These are phyloP conservation scores for Tinamus major DNA, from an alignment of 2,797 vertebrate genomes.

Conservation along the genomic window DNA sequence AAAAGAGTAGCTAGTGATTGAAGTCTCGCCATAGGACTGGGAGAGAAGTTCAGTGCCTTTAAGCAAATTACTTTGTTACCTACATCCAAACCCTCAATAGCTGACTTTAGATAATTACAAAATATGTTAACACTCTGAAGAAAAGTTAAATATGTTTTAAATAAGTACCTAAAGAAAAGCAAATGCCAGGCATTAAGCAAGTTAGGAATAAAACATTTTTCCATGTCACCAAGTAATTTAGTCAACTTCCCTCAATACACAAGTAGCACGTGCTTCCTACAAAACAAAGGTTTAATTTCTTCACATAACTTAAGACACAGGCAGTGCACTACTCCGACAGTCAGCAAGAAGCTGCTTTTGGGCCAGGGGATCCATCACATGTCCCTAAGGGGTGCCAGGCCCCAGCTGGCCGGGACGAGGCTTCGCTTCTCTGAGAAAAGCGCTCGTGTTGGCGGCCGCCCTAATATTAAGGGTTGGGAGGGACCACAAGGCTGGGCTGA, in stretches of 20 bases:
- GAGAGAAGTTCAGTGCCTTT: background rate
- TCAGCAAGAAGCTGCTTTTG: background rate
- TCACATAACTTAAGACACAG: accelerated
- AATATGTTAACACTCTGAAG: slow-evolving; percentile 6
- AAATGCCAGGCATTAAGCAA: background rate
- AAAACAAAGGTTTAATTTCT: background rate
- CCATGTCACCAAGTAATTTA: accelerated
- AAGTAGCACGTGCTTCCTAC: background rate
- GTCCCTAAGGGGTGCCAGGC: too few relatives aligned
- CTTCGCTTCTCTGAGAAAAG: too few relatives aligned
- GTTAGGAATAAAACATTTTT: background rate
- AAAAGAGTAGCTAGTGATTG: too few relatives aligned
- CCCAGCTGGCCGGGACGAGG: too few relatives aligned
- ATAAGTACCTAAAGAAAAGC: slow-evolving; percentile 18
- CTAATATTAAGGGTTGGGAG: background rate
- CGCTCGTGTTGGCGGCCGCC: too few relatives aligned
- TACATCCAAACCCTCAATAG: background rate
- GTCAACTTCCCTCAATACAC: background rate
- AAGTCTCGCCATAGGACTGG: accelerated
- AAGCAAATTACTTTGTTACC: background rate
- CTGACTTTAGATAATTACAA: slow-evolving; percentile 31
- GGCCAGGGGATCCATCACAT: accelerated
- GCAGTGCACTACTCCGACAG: too few relatives aligned
- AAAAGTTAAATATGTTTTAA: slow-evolving; percentile 29
- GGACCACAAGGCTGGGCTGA: background rate